A percentile compares a stretch with the other conserved stretches of the same genome.
These are phyloP conservation scores for Limnephilus auricula DNA, from an alignment of 2,888 invertebrate genomes.

Conservation along the genomic window DNA sequence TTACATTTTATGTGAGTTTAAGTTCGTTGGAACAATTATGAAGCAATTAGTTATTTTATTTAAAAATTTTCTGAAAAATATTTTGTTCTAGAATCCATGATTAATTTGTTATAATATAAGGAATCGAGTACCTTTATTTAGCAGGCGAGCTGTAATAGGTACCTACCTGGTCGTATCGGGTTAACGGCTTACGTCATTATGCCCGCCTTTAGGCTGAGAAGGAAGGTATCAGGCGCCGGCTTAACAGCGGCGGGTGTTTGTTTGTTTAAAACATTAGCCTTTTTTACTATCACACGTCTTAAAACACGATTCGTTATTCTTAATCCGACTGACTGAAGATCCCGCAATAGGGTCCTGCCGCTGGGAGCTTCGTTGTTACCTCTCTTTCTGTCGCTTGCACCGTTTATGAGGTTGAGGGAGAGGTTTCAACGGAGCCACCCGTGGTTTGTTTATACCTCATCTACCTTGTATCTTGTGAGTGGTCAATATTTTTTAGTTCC, in stretches of 20 bases:
- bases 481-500: background rate
- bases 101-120: no score
- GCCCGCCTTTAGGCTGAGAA: background rate
- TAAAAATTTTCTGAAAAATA: no score
- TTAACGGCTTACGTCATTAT: conserved; percentile 30
- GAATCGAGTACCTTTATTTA: background rate
- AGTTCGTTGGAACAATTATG: no score
- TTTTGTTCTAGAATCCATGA: no score
- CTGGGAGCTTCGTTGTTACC: background rate
- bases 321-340: background rate
- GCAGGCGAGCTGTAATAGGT: background rate
- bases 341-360: background rate
- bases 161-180: background rate
- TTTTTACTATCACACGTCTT: conserved; percentile 41
- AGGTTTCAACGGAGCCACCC: background rate
- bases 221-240: background rate
- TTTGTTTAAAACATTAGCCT: conserved; percentile 44
- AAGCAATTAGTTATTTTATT: no score
- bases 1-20: no score
- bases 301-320: conserved; percentile 14
- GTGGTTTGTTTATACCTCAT: background rate
- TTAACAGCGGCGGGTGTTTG: conserved; percentile 15
- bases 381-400: background rate
- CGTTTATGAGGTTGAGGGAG: background rate
- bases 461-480: background rate